phyloP scores from a whole-genome alignment of 2,113 vertebrate genomes.

The Pseudorhombus dupliciocellatus region DNA sequence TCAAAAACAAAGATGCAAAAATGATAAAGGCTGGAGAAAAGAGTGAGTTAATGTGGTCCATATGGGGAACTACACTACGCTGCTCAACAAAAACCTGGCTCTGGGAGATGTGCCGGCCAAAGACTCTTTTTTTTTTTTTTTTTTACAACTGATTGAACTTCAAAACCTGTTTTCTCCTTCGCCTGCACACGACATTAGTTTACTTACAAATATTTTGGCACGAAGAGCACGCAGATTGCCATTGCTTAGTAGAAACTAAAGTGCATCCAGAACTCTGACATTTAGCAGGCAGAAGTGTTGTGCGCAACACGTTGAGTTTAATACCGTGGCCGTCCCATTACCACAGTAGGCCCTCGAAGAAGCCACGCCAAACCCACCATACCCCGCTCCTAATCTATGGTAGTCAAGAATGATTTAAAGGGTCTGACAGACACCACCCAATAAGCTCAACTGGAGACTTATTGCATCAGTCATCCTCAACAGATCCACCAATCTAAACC shows the following conservation, averaged over 20 bases:
- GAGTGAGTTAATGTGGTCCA: constrained; percentile 70
- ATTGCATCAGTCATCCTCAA: constrained; percentile 53
- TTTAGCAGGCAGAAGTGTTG: constrained; percentile 21
- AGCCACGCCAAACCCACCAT: constrained; percentile 54
- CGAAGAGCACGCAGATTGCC: constrained; percentile 57
- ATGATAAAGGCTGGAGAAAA: constrained; percentile 70
- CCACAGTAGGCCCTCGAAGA: constrained; percentile 30
- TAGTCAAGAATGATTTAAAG: constrained; percentile 65
- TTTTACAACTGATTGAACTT: constrained; percentile 66
- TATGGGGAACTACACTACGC: constrained; percentile 57
- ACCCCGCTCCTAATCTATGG: constrained; percentile 44
- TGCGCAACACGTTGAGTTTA: constrained; percentile 17
- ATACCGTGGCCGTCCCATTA: constrained; percentile 33
- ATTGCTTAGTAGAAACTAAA: constrained; percentile 37
- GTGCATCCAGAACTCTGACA: constrained; percentile 47
- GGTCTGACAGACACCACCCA: constrained; percentile 58
- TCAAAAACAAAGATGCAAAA: constrained; percentile 67
- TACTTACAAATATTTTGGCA: constrained; percentile 67
- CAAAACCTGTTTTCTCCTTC: constrained; percentile 51
- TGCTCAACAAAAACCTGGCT: constrained; percentile 66
- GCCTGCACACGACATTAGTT: constrained; percentile 57
- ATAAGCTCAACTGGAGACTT: constrained; percentile 47
- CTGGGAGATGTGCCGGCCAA: constrained; percentile 50
- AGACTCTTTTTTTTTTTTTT: too few relatives aligned
- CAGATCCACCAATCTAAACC: constrained; percentile 62